These are phyloP conservation scores for Poecilia picta DNA, from an alignment of 2,797 vertebrate genomes.

Conservation along the genomic window DNA sequence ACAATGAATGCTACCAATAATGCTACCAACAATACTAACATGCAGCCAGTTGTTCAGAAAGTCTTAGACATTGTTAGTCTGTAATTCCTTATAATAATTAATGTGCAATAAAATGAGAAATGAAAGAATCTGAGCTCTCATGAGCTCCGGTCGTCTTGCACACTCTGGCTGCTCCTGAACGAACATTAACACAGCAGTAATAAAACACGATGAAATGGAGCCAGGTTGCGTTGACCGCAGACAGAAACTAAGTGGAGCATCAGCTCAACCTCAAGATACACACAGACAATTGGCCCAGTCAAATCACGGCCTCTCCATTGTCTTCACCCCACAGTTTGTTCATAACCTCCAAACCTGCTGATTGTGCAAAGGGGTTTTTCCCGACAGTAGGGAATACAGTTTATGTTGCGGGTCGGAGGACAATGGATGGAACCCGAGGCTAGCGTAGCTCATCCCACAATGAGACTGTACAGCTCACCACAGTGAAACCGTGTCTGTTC, in stretches of 20 bases:
- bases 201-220: not conserved
- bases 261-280: conserved; percentile 9
- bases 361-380: conserved; percentile 55
- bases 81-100: not conserved
- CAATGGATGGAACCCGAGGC: conserved; percentile 55
- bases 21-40: too few species aligned
- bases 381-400: conserved; percentile 37
- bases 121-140: not conserved
- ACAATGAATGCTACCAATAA: not conserved
- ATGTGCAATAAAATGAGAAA: not conserved
- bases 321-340: conserved; percentile 24
- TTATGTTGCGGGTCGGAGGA: conserved; percentile 41
- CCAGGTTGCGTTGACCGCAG: not conserved
- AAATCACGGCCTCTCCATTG: conserved; percentile 25
- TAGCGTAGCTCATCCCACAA: conserved; percentile 43
- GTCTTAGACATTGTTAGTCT: not conserved
- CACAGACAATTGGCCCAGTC: not conserved
- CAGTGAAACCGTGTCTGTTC: conserved; percentile 37
- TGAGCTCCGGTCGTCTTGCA: not conserved
- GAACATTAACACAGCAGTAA: not conserved
- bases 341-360: conserved; percentile 32
- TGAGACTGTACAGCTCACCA: conserved; percentile 51
- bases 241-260: not conserved
- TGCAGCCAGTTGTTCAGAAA: not conserved
- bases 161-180: not conserved